phyloP scores from a whole-genome alignment of 2,113 vertebrate genomes.

The Kobus ellipsiprymnus region DNA sequence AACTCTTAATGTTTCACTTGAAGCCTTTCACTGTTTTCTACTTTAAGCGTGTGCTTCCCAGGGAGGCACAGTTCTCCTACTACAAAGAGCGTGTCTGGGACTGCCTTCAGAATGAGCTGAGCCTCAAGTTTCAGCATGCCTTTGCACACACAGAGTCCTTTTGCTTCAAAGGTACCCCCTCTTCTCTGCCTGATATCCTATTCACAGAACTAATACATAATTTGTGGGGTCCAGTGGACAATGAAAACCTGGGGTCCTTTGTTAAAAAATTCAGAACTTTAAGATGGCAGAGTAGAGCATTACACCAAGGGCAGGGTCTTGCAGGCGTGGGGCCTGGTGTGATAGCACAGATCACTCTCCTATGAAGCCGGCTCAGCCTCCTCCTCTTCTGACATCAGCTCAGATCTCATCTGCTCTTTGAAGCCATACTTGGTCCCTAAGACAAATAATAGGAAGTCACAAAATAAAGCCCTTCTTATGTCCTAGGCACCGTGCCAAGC shows the following conservation, averaged over 20 bases:
- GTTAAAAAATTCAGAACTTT: background rate
- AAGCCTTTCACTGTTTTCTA: background rate
- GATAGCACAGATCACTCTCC: fast-evolving
- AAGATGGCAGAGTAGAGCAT: background rate
- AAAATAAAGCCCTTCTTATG: background rate
- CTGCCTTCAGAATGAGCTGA: background rate
- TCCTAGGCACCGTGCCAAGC: background rate
- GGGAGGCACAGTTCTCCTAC: background rate
- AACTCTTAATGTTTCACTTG: background rate
- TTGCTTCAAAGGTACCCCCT: background rate
- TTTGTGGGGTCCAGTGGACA: background rate
- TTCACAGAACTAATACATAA: background rate
- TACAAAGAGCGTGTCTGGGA: fast-evolving
- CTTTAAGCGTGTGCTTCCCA: background rate
- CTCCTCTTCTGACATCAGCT: background rate
- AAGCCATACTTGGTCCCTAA: background rate
- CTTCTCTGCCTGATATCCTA: background rate
- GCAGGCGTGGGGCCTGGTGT: background rate
- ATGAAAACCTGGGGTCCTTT: background rate
- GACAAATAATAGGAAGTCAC: background rate
- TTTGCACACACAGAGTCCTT: background rate
- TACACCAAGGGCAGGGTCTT: background rate
- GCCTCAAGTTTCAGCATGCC: background rate
- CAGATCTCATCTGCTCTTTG: background rate
- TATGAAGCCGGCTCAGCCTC: background rate